phyloP scores from a whole-genome alignment of 2,113 vertebrate genomes.

The Trinectes maculatus region DNA sequence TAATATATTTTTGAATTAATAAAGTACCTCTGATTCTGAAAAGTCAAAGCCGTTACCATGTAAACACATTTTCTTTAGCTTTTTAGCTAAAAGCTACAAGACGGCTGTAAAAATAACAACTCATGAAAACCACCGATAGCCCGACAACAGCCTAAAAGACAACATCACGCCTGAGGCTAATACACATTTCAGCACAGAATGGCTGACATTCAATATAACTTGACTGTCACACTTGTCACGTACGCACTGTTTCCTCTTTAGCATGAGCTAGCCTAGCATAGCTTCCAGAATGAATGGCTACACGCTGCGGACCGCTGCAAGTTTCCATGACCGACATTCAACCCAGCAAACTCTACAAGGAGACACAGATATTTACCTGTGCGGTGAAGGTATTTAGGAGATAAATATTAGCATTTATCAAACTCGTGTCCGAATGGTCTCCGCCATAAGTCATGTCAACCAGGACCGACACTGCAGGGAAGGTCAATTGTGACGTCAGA shows the following conservation, averaged over 20 bases:
- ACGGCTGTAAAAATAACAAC: not conserved
- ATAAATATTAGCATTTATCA: conserved; percentile 18
- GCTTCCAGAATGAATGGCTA: conserved; percentile 59
- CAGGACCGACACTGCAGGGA: conserved; percentile 31
- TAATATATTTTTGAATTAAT: too few species aligned
- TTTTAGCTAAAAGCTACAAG: not conserved
- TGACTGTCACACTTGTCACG: conserved; percentile 44
- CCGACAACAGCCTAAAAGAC: fast-evolving
- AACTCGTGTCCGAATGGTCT: not conserved
- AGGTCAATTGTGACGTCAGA: conserved; percentile 64
- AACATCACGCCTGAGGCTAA: too few species aligned
- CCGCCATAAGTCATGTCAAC: conserved; percentile 23
- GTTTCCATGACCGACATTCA: not conserved
- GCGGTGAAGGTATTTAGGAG: conserved; percentile 20
- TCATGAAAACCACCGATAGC: not conserved
- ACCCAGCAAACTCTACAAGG: fast-evolving
- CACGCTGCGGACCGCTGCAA: fast-evolving
- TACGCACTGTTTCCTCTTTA: conserved; percentile 53
- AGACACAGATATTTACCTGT: conserved; percentile 38
- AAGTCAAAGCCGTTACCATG: too few species aligned
- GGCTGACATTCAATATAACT: not conserved
- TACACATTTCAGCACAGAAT: not conserved
- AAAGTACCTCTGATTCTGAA: too few species aligned
- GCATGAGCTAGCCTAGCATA: conserved; percentile 53
- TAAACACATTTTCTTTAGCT: not conserved